Evolutionary conservation across 2,797 vertebrate species (phyloP), one percentile per base, ranked within the genome.

Genomic region (Enteromius paludinosus): DNA sequence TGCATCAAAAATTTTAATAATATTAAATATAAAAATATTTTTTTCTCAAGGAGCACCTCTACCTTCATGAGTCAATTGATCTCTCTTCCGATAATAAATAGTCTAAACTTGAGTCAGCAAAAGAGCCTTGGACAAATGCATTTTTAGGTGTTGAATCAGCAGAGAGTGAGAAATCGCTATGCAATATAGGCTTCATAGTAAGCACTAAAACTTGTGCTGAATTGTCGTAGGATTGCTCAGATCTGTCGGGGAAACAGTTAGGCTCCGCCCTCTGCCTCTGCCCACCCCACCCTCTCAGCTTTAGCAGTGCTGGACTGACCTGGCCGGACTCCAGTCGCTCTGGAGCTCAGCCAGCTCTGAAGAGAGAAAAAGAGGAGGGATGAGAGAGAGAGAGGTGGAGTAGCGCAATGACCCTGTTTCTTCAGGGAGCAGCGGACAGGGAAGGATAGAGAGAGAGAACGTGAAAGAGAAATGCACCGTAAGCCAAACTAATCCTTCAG

Each of bases 141-240:
- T 72, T 38, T 72, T 81, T 56, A 66, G 71, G 3, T 79, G 83
- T 35, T 74, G 62, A 45, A 74, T 80, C 72, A 84, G 83, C 77
- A 59, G 33, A 17, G 20, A 8, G 14, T 8, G 30, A 71, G 47
- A 69, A 54, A 72, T 71, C 9, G 23, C 52, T 38, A 20, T 28
- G 47, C 83, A 83, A 83, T 71, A 43, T 5, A 20, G 30, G 23
- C 74, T 74, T 79, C 9, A 75, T 75, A 47, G 78, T 43, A 68
- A 79, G 84, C 54, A 76, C 47, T 84, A 79, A 85, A 79, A 84
- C 72, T 15, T 35, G 49, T 25, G n/a, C 62, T 85, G 79, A 78
- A 84, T 79, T 81, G 52, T 71, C 23, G 7, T 30, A 79, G 49
- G 38, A 10, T 33, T 33, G 17, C 25, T 35, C 25, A 62, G 25